These are phyloP conservation scores for Cyrtodaria siliqua DNA, from an alignment of 2,888 invertebrate species.

Conservation along the genomic window DNA sequence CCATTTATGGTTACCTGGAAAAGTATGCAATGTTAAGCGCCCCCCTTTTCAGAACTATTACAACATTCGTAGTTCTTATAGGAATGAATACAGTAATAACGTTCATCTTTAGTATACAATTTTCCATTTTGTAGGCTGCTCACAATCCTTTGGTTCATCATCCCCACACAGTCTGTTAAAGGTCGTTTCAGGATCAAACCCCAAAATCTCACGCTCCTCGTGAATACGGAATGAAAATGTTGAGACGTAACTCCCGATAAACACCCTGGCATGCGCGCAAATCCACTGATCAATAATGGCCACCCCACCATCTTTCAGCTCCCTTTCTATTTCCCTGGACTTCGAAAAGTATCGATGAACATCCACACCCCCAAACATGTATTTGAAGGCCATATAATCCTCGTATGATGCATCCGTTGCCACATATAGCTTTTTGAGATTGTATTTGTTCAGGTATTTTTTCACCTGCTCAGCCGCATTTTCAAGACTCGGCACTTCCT, in stretches of 20 bases:
- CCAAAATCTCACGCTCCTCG: conserved; percentile 98
- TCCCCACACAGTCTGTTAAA: conserved; percentile 94
- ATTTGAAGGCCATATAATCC: conserved; percentile 86
- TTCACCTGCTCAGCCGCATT: conserved; percentile 92
- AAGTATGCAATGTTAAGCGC: too few relatives aligned
- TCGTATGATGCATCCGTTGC: conserved; percentile 92
- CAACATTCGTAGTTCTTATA: too few relatives aligned
- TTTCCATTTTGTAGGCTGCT: conserved; percentile 92
- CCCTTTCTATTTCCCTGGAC: conserved; percentile 69
- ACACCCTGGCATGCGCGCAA: conserved; percentile 94
- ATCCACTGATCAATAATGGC: conserved; percentile 98
- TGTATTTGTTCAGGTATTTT: conserved; percentile 88
- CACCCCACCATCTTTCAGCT: conserved; percentile 92
- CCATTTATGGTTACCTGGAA: too few relatives aligned
- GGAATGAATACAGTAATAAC: too few relatives aligned
- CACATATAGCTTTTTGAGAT: conserved; percentile 91
- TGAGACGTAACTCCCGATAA: conserved; percentile 97
- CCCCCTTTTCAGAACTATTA: too few relatives aligned
- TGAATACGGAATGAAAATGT: conserved; percentile 98
- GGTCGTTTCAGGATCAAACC: conserved; percentile 92
- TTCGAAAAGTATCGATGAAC: conserved; percentile 79
- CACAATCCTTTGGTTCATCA: conserved; percentile 89
- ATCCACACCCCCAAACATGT: conserved; percentile 82
- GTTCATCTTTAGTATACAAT: conserved; percentile 65
- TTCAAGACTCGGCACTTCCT: conserved; percentile 92